Base-by-base conservation (phyloP, 2,113 vertebrate genomes). In the Carettochelys insculpta region DNA sequence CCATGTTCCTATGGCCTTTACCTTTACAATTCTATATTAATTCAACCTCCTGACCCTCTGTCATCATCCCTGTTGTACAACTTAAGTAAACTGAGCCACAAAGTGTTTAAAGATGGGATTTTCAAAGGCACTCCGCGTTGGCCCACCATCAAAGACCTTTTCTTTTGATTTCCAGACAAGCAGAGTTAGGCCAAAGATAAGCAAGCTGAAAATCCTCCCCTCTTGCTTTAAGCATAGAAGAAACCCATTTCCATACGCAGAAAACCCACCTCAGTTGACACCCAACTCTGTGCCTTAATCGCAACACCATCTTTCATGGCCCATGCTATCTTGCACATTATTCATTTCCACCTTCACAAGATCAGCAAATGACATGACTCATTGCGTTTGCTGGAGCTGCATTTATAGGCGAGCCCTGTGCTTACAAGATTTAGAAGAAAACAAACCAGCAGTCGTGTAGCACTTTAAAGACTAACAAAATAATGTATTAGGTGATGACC, bases 51-150 rank as follows among this genome's bases (percentile, higher is more conserved):
- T 68, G 34, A 38, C n/a, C 61, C 9, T 3, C 61, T 87, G 17
- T 82, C 87, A 87, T 0, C 0, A 83, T 80, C 51, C 3, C 10
- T 82, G 25, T 58, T 45, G 43, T 24, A 43, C 11, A 16, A 12
- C 41, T 14, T 6, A 25, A 75, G 11, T 45, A 25, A 75, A 45
- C 71, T 68, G 61, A 75, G 71, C 24, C 41, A 16, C 6, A 5
- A 22, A 14, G 25, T 6, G 5, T 14, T 68, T 94, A 94, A 93
- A 61, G 43, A 53, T 8, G 19, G 51, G 71, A 91, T 95, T 90
- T 93, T 52, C 80, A 50, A 90, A 93, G 89, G 73, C 6, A 48
- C 20, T 7, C 12, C 29, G 2, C 78, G 29, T 83, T 89, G 73
- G 27, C 14, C n/a, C n/a, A n/a, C n/a, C n/a, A n/a, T n/a, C n/a